phyloP scores from a whole-genome alignment of 1,140 invertebrate genomes.

The Diorhabda carinulata region DNA sequence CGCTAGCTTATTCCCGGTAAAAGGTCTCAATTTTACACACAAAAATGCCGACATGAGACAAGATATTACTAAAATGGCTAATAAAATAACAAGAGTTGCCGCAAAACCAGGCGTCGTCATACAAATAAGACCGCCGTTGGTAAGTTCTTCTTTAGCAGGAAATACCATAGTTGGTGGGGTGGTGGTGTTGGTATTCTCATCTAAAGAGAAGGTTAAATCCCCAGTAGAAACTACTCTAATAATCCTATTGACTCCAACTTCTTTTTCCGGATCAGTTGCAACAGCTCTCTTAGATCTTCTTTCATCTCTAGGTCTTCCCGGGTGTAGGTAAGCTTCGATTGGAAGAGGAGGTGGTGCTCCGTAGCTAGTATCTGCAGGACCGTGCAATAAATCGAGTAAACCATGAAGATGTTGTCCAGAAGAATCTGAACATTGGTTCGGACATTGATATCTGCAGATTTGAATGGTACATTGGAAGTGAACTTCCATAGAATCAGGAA shows the following conservation, averaged over 20 bases:
- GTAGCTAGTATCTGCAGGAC: conserved; percentile 62
- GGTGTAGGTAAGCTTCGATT: conserved; percentile 62
- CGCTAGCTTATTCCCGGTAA: conserved; percentile 54
- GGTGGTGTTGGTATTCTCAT: conserved; percentile 55
- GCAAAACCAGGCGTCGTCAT: conserved; percentile 90
- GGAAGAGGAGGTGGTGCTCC: conserved; percentile 55
- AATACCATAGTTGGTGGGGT: conserved; percentile 66
- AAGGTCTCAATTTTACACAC: conserved; percentile 71
- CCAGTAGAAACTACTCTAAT: conserved; percentile 82
- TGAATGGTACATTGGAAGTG: conserved; percentile 96
- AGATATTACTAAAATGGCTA: conserved; percentile 75
- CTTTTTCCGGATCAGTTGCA: conserved; percentile 62
- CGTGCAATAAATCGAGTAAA: conserved; percentile 52
- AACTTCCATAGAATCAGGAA: conserved; percentile 94
- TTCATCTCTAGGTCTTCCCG: conserved; percentile 67
- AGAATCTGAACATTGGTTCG: conserved; percentile 76
- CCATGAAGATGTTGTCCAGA: conserved; percentile 39
- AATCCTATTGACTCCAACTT: conserved; percentile 78
- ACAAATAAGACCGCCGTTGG: conserved; percentile 66
- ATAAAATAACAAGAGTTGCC: conserved; percentile 73
- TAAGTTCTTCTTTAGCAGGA: conserved; percentile 55
- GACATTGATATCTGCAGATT: conserved; percentile 88
- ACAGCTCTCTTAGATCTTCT: conserved; percentile 62
- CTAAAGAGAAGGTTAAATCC: conserved; percentile 76
- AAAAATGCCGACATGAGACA: conserved; percentile 80